phyloP scores from a whole-genome alignment of 2,888 invertebrate genomes.

The Pediacus dermestoides region DNA sequence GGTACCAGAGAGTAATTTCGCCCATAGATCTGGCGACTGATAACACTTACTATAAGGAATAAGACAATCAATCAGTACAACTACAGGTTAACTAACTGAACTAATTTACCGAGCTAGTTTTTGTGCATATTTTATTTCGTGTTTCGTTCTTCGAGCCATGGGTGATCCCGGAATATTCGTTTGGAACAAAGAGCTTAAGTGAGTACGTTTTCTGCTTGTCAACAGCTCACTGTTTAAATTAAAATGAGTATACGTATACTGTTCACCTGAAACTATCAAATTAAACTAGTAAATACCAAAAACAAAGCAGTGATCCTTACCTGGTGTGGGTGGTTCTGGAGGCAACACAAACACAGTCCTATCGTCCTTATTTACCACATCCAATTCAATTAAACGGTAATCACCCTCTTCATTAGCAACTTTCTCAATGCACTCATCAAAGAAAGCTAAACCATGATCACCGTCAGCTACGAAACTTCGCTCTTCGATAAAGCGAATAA shows the following conservation, averaged over 20 bases:
- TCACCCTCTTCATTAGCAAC: slow-evolving; percentile 56
- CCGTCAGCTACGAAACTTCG: slow-evolving; percentile 97
- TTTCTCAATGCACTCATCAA: slow-evolving; percentile 94
- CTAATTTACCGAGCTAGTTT: slow-evolving; percentile 62
- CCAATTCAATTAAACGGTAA: slow-evolving; percentile 74
- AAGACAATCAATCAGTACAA: background rate
- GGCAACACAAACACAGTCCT: slow-evolving; percentile 93
- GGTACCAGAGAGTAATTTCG: slow-evolving; percentile 81
- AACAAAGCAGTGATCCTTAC: slow-evolving; percentile 27
- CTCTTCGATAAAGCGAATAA: slow-evolving; percentile 95
- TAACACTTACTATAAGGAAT: slow-evolving; percentile 41
- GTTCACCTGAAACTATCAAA: slow-evolving; percentile 25
- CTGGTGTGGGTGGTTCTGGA: slow-evolving; percentile 68
- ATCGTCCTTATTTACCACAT: slow-evolving; percentile 76
- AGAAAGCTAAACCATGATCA: slow-evolving; percentile 92
- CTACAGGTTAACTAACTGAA: too few relatives aligned
- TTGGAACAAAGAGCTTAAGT: slow-evolving; percentile 43
- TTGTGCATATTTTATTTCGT: slow-evolving; percentile 91
- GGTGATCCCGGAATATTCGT: slow-evolving; percentile 73
- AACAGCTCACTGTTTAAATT: slow-evolving; percentile 59
- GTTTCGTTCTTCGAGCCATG: slow-evolving; percentile 89
- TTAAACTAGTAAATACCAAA: slow-evolving; percentile 5
- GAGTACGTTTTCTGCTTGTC: slow-evolving; percentile 40
- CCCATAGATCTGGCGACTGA: slow-evolving; percentile 78
- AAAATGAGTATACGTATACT: slow-evolving; percentile 27